A percentile compares a stretch with the other conserved stretches of the same genome.
These are phyloP conservation scores for Drosophila mauritiana DNA, from an alignment of 1,140 invertebrate species.

Conservation along the genomic window DNA sequence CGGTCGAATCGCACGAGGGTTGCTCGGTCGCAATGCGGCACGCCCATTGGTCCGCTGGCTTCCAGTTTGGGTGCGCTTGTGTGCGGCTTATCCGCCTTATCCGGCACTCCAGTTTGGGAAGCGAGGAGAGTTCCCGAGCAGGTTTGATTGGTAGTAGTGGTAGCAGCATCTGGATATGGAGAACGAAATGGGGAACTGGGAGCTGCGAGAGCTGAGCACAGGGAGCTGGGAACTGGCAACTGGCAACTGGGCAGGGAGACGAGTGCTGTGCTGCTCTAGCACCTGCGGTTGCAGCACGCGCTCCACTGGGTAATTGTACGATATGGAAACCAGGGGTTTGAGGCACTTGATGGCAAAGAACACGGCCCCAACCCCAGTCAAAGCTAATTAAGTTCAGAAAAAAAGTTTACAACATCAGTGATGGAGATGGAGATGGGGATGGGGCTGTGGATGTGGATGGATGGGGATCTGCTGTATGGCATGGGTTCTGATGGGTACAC, in stretches of 20 bases:
- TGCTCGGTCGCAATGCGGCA: conserved; percentile 22
- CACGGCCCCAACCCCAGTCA: conserved; percentile 41
- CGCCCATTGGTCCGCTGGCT: conserved; percentile 62
- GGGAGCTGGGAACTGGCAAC: background rate
- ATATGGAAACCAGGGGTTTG: conserved; percentile 7
- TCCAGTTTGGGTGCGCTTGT: conserved; percentile 43
- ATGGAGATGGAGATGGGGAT: background rate
- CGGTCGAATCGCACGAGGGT: conserved; percentile 64
- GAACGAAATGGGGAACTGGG: background rate
- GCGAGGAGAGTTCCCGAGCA: conserved; percentile 6
- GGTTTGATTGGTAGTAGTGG: conserved; percentile 43
- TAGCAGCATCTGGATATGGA: conserved; percentile 20
- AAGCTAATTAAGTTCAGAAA: conserved; percentile 75
- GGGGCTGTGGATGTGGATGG: background rate
- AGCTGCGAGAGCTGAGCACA: background rate
- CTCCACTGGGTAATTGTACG: conserved; percentile 46
- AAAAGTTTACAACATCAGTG: conserved; percentile 24
- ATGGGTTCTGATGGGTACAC: conserved; percentile 29
- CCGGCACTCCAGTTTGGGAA: conserved; percentile 29
- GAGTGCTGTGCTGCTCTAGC: conserved; percentile 36
- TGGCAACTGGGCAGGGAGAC: background rate
- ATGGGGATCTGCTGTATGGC: conserved; percentile 20
- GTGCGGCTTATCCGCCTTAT: conserved; percentile 59
- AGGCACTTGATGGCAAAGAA: conserved; percentile 16
- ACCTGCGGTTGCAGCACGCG: conserved; percentile 51